Evolutionary conservation across 2,797 vertebrate genomes (phyloP).

Genomic region (Lerista edwardsae): DNA sequence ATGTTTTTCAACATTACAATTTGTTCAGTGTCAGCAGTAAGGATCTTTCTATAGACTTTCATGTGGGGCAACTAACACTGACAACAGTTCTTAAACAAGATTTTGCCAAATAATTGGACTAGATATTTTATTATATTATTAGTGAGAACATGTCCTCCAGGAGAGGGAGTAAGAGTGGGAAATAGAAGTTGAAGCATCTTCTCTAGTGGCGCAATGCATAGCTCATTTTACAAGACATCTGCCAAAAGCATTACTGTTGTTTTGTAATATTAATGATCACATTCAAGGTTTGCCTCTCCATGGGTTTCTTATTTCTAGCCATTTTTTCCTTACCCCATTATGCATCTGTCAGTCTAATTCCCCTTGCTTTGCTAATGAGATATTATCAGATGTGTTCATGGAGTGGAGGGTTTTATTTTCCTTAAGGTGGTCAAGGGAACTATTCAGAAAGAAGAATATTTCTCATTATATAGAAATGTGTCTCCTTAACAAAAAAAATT

Average conservation of each 20-base stretch:
- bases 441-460: constrained; percentile 1
- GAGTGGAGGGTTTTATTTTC: neutral
- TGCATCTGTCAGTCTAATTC: neutral
- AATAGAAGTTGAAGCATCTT: neutral
- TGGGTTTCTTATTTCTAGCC: neutral
- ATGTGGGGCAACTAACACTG: neutral
- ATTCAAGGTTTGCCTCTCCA: neutral
- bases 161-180: constrained; percentile 19
- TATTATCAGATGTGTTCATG: neutral
- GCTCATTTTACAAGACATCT: constrained; percentile 20
- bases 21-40: neutral
- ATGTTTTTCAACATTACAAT: neutral
- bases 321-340: constrained; percentile 1
- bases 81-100: neutral
- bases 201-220: constrained; percentile 24
- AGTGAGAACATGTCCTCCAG: neutral
- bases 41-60: neutral
- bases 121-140: neutral
- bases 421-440: neutral
- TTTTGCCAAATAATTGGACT: neutral
- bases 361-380: neutral
- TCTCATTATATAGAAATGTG: neutral
- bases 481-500: neutral
- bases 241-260: constrained; percentile 35
- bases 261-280: constrained; percentile 5